Evolutionary conservation across 2,113 vertebrate genomes (phyloP).

Genomic region (Cervus canadensis): DNA sequence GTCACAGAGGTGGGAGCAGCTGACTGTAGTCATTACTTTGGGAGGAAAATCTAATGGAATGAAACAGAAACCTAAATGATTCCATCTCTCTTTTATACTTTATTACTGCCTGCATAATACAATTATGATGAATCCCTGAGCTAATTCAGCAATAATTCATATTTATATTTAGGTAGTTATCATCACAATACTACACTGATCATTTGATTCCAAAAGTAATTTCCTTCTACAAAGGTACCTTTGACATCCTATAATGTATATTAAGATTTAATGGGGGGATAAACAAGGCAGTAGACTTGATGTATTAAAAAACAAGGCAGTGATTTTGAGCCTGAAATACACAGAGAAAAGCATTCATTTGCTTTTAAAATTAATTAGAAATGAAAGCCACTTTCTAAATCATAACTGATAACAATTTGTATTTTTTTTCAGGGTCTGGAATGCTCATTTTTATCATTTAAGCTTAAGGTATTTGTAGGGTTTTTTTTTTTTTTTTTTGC

Average conservation of each 20-base stretch:
- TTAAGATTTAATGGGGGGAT: background rate
- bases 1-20: background rate
- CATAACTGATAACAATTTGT: background rate
- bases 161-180: slow-evolving; percentile 1
- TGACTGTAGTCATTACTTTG: background rate
- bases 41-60: background rate
- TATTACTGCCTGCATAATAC: background rate
- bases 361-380: slow-evolving; percentile 1
- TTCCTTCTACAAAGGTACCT: background rate
- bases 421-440: background rate
- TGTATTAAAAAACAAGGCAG: background rate
- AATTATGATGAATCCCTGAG: background rate
- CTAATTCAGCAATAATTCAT: slow-evolving; percentile 23
- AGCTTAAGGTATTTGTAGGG: background rate
- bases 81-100: background rate
- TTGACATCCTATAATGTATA: background rate
- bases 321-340: background rate
- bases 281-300: background rate
- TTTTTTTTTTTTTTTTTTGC: background rate
- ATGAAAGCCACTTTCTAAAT: slow-evolving; percentile 2
- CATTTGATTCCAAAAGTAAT: slow-evolving; percentile 25
- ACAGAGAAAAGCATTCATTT: background rate
- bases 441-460: slow-evolving; percentile 14
- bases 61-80: background rate
- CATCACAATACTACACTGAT: background rate